These are phyloP conservation scores for Schizopygopsis malacanthus DNA, from an alignment of 2,797 vertebrate genomes.

Conservation along the genomic window DNA sequence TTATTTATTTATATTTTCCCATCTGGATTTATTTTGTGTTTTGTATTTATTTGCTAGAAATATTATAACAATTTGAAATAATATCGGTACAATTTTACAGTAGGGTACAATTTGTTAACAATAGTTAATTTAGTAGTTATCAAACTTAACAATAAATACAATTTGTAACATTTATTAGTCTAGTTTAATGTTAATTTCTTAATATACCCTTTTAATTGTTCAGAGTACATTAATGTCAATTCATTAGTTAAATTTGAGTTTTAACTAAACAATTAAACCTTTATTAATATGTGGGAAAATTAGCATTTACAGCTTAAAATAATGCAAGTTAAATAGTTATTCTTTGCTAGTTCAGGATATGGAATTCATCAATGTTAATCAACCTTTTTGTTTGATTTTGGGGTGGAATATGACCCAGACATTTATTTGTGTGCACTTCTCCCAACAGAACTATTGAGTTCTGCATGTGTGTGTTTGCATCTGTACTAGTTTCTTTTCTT, in stretches of 20 bases:
- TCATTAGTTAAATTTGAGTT: neutral
- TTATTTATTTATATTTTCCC: neutral
- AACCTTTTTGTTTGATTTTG: neutral
- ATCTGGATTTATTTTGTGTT: neutral
- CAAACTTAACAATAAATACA: neutral
- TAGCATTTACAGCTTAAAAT: neutral
- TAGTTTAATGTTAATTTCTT: neutral
- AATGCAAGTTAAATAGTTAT: neutral
- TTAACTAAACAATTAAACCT: neutral
- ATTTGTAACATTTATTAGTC: neutral
- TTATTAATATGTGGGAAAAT: neutral
- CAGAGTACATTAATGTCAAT: neutral
- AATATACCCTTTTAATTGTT: neutral
- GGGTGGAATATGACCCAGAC: neutral
- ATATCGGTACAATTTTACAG: neutral
- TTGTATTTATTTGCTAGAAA: neutral
- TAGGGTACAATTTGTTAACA: neutral
- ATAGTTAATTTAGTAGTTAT: neutral
- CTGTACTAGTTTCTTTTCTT: neutral
- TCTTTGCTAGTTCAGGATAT: neutral
- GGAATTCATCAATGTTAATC: neutral
- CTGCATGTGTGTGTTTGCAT: constrained; percentile 20
- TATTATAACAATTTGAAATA: neutral
- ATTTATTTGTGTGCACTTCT: neutral
- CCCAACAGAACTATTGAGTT: neutral